Conservation (phyloP, 1,140 invertebrate species). For the Neodiprion virginianus region DNA sequence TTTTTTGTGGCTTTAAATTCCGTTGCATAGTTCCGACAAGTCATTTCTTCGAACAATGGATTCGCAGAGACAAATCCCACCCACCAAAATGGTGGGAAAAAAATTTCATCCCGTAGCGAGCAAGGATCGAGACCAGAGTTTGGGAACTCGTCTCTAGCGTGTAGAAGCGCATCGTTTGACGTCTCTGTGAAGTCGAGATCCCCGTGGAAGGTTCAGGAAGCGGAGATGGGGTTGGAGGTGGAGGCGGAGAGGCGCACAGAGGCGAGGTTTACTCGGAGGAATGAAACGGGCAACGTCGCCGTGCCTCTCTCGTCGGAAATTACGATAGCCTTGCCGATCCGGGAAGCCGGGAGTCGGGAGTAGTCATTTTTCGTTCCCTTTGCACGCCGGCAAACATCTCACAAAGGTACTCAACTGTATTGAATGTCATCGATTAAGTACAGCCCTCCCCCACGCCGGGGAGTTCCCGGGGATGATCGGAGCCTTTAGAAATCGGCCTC, state of each 20-base stretch:
- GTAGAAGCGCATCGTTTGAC: background rate
- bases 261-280: background rate
- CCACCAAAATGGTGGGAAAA: too few relatives aligned
- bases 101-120: too few relatives aligned
- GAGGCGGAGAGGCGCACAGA: background rate
- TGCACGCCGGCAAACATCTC: background rate
- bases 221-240: background rate
- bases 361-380: slow-evolving; percentile 3
- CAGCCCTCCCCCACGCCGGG: background rate
- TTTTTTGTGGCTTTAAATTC: background rate
- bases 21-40: background rate
- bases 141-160: background rate
- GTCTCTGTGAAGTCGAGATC: background rate
- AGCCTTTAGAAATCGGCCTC: background rate
- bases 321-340: background rate
- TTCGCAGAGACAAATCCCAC: too few relatives aligned
- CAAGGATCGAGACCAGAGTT: background rate
- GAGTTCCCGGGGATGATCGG: background rate
- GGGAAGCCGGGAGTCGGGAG: background rate
- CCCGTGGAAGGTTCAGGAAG: background rate
- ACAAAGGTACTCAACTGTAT: slow-evolving; percentile 3
- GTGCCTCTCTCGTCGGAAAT: background rate
- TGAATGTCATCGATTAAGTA: slow-evolving; percentile 3
- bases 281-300: background rate
- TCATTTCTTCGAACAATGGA: too few relatives aligned